Base-by-base conservation (phyloP, 2,888 invertebrate species). In the Acanthosepion esculentum region DNA sequence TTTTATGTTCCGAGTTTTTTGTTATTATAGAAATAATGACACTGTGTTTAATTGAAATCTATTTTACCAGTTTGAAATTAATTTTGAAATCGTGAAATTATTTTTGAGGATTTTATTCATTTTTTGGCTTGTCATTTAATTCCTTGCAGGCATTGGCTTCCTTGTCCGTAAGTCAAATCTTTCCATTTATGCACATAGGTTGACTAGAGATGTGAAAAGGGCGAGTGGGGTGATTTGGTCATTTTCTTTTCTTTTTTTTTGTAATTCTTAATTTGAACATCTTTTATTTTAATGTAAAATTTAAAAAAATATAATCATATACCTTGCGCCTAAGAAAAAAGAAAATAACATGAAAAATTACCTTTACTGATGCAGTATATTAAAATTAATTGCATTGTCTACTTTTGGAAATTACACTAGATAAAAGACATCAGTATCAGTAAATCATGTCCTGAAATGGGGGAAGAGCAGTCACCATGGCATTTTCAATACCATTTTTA, bases 91-190 rank as follows among this genome's bases (percentile, higher is more conserved):
- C 0, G 1, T 15, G 15, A 78, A 78, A 64, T 64, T 64, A 64
- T 64, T 64, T 64, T 26, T 5, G 10, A 78, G 15, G n/a, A n/a
- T 18, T n/a, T 78, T 78, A 78, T 78, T 78, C 18, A 78, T 78
- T n/a, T 10, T 78, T 78, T 78, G 78, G 78, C n/a, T 78, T 78
- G n/a, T 78, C n/a, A 78, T 78, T 78, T 78, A 78, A 78, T 78
- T 78, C n/a, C n/a, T 78, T 78, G 78, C 78, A 78, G 78, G 78
- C 78, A 15, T 78, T 78, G 78, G 78, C 78, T 78, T 78, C 78
- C 78, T 78, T 78, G 18, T 78, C 78, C 78, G 78, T 78, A 78
- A 78, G 78, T 78, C 78, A 33, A 78, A 78, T n/a, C 78, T 78
- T 78, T 78, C 78, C 78, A 78, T 15, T 78, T 78, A n/a, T 78